Conservation (phyloP, 64 coral and sea anemone species). For the Catalaphyllia jardinei region DNA sequence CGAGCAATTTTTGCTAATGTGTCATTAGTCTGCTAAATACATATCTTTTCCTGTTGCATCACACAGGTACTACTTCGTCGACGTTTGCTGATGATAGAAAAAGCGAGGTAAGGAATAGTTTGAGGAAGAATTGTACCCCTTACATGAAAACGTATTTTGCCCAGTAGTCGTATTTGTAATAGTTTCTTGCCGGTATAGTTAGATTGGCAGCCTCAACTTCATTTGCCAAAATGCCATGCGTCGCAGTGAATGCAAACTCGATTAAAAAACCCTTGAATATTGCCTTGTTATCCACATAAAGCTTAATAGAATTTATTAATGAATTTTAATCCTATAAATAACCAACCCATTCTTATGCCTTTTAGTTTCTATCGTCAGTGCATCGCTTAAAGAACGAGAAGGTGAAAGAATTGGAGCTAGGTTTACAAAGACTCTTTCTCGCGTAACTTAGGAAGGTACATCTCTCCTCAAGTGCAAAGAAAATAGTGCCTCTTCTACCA, state of each 20-base stretch:
- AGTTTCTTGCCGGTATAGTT: no score
- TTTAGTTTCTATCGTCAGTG: constrained; percentile 66
- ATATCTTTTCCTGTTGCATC: neutral
- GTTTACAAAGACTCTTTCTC: constrained; percentile 10
- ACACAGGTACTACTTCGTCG: constrained; percentile 3
- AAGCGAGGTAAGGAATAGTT: constrained; percentile 10
- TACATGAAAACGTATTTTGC: neutral
- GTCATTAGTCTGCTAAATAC: neutral
- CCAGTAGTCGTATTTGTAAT: neutral
- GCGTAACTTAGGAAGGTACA: neutral
- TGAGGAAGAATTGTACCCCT: neutral
- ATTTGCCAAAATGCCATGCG: no score
- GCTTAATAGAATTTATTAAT: no score
- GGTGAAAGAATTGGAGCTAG: constrained; percentile 54
- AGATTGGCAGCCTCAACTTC: no score
- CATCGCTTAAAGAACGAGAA: constrained; percentile 71
- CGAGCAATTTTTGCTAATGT: no score
- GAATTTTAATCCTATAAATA: neutral
- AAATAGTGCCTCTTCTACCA: neutral
- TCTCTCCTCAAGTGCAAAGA: neutral
- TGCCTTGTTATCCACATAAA: no score
- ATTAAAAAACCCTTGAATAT: no score
- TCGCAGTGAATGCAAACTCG: no score
- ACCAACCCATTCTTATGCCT: neutral
- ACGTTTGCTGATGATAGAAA: constrained; percentile 38